Conservation (phyloP, 2,113 vertebrate genomes). For the Pachyramphus minor region DNA sequence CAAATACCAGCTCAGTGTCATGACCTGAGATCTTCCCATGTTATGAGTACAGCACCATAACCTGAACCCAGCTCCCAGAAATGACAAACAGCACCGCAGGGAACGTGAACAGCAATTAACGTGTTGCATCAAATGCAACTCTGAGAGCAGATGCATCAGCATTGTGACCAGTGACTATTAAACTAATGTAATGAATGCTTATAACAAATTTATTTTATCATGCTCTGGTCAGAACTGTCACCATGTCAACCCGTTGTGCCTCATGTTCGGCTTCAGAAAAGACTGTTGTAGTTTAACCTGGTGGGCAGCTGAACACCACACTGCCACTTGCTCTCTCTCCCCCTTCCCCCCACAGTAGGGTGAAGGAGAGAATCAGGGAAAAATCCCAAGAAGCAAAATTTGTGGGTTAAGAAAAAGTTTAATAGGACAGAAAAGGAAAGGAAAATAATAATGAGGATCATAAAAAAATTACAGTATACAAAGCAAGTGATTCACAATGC, state of each 20-base stretch:
- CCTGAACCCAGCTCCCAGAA: background rate
- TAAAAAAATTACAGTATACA: background rate
- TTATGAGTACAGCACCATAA: background rate
- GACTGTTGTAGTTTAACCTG: background rate
- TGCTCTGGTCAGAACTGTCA: background rate
- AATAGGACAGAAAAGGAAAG: background rate
- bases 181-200: background rate
- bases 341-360: background rate
- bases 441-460: background rate
- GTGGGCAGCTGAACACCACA: background rate
- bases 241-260: background rate
- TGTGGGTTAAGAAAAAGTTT: background rate
- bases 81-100: background rate
- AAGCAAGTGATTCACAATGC: background rate
- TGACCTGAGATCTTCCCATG: fast-evolving
- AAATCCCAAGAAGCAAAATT: background rate
- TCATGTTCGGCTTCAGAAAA: background rate
- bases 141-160: background rate
- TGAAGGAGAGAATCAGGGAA: background rate
- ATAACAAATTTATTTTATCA: background rate
- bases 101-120: background rate
- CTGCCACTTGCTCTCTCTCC: background rate
- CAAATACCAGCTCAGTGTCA: background rate
- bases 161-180: background rate
- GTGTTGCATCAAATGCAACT: background rate